A percentile compares a stretch with the other conserved stretches of the same genome.
phyloP scores from a whole-genome alignment of 2,888 invertebrate genomes.

The Gari tellinella region DNA sequence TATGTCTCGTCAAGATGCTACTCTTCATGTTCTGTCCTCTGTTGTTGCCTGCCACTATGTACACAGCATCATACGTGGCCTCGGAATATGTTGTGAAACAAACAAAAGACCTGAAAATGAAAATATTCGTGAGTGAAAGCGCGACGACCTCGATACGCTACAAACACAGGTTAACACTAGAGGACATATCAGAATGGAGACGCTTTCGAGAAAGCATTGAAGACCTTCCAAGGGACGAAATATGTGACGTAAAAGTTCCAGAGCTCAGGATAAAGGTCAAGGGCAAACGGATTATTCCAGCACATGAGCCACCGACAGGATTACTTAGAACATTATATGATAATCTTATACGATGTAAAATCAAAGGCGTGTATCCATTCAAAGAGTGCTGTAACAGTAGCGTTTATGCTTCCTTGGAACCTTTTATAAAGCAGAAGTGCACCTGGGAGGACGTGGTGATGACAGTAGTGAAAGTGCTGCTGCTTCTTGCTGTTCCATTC shows the following conservation, averaged over 20 bases:
- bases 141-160: slow-evolving; percentile 68
- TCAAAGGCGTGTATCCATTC: slow-evolving; percentile 79
- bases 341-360: slow-evolving; percentile 79
- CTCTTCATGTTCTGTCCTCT: slow-evolving; percentile 79
- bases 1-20: slow-evolving; percentile 76
- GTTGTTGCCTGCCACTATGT: slow-evolving; percentile 77
- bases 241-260: slow-evolving; percentile 70
- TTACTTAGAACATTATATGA: slow-evolving; percentile 76
- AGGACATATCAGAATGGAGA: slow-evolving; percentile 73
- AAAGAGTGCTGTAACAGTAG: slow-evolving; percentile 78
- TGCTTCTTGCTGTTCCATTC: slow-evolving; percentile 76
- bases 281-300: slow-evolving; percentile 78
- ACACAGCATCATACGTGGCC: slow-evolving; percentile 77
- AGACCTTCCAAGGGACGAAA: slow-evolving; percentile 67
- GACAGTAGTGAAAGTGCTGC: slow-evolving; percentile 70
- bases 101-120: slow-evolving; percentile 72
- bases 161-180: slow-evolving; percentile 70
- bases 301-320: slow-evolving; percentile 79
- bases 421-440: slow-evolving; percentile 65
- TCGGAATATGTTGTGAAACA: slow-evolving; percentile 80
- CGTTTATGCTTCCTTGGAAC: slow-evolving; percentile 72
- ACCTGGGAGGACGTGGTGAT: slow-evolving; percentile 75
- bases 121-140: slow-evolving; percentile 74
- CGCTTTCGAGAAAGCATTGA: slow-evolving; percentile 68
- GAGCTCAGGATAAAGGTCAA: slow-evolving; percentile 77